Evolutionary conservation across 2,113 vertebrate species (phyloP).

Genomic region (Polyodon spathula): DNA sequence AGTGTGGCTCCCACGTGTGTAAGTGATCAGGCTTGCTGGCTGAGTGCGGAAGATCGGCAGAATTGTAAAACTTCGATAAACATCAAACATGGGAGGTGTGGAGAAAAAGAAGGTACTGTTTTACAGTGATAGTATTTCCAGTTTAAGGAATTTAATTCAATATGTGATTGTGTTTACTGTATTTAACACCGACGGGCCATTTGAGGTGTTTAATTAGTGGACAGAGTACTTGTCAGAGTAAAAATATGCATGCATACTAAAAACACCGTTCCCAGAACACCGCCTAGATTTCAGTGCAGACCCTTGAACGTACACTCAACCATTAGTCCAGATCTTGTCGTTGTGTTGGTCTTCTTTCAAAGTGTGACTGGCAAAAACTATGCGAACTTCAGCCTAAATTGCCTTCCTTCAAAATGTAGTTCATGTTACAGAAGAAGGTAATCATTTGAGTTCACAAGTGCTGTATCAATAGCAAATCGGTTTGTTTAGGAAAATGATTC

Average conservation of each 20-base stretch:
- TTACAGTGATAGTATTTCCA: background rate
- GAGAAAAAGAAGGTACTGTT: slow-evolving; percentile 62
- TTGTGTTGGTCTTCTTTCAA: too few relatives aligned
- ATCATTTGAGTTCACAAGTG: background rate
- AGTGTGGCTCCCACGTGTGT: slow-evolving; percentile 42
- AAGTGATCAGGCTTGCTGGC: background rate
- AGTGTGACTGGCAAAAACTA: too few relatives aligned
- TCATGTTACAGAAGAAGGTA: slow-evolving; percentile 73
- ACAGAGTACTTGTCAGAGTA: too few relatives aligned
- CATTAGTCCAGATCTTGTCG: too few relatives aligned
- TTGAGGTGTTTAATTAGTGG: background rate
- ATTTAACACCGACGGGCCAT: background rate
- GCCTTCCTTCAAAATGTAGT: too few relatives aligned
- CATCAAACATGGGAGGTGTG: slow-evolving; percentile 51
- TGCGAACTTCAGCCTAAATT: too few relatives aligned
- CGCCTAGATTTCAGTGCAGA: too few relatives aligned
- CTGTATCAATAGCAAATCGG: too few relatives aligned
- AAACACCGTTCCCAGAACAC: too few relatives aligned
- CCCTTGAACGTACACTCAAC: too few relatives aligned
- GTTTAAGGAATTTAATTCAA: background rate
- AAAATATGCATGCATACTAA: too few relatives aligned
- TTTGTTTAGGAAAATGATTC: too few relatives aligned
- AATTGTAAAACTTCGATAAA: background rate
- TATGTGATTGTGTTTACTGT: background rate
- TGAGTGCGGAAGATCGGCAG: background rate